Base-by-base conservation (phyloP, 2,888 invertebrate species). In the Camptogramma bilineatum region DNA sequence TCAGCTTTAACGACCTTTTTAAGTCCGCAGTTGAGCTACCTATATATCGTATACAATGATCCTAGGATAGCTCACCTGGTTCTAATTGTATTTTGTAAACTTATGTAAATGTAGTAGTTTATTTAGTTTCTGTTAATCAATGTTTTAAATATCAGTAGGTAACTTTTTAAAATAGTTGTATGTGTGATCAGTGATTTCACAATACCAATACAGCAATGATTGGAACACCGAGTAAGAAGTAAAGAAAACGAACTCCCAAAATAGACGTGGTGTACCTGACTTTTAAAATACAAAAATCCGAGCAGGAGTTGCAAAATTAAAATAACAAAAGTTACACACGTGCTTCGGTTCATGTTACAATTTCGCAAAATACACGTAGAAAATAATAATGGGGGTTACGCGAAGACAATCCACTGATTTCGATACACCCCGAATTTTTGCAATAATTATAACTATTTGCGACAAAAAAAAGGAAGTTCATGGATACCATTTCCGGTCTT, bases 381-480 rank as follows among this genome's bases (percentile, higher is more conserved):
- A 81, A 83, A 81, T 76, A n/a, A 74, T 79, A 87, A 84, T 80
- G 74, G 81, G 82, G 83, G 74, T 91, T 90, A 86, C 73, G 80
- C 85, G 84, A 90, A 91, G 90, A 92, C 91, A 91, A 91, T 73
- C 72, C 70, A 78, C 75, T 80, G 84, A 88, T 87, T 89, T 86
- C 85, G 88, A 86, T 73, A 76, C 58, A 61, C 61, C 62, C 74
- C 78, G 86, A 74, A 83, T 86, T 85, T 84, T 55, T 55, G 64
- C 89, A 88, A 90, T 88, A 86, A 87, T 88, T 48, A 48, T 19
- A 13, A 48, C 3, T 44, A 90, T 90, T 86, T 87, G 87, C 87
- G 88, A 88, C 88, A 87, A 81, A 79, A 81, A 79, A 88, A 81
- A 85, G 87, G 89, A 88, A 86, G 85, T 81, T 76, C 70, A 76